Evolutionary conservation across 1,140 invertebrate genomes (phyloP), one percentile per base, ranked within the genome.

Genomic region (Drosophila trapezifrons): DNA sequence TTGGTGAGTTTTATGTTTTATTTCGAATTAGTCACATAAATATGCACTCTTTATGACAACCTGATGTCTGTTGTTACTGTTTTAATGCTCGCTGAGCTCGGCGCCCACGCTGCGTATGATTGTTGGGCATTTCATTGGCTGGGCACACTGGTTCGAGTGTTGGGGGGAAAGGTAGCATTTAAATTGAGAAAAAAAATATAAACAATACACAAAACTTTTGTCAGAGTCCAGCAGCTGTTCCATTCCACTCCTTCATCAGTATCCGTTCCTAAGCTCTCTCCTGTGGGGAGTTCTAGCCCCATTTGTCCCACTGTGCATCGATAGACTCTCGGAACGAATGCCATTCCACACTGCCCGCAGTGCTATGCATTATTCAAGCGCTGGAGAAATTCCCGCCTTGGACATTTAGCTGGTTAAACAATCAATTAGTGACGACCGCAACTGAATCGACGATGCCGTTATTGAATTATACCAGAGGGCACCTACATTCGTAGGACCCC

Each of bases 21-120:
- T 89, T 78, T 89, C 80, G 82, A 89, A 89, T 89, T 90, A 89
- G 84, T 64, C 85, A 78, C 84, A 89, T 89, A 89, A 89, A 89
- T 89, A 90, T 89, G 80, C 70, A 56, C 76, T 59, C 63, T 89
- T 89, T 89, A 89, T 89, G 84, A 70, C 64, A 64, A 67, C 22
- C 58, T 66, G 77, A 58, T 80, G 59, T 56, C 45, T 70, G 65
- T 60, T 62, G 59, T 55, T 65, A 59, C 52, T 71, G 43, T 85
- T 77, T 87, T 47, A 71, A 22, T 76, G 54, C 20, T 40, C 67
- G 46, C 5, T 15, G 43, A 32, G 62, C 22, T 27, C 15, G 17
- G 85, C 77, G 74, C 84, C 84, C 80, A 89, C 84, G 80, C 85
- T 58, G 77, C 80, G 76, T 74, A 80, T 72, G 72, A 70, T 70